A percentile compares a stretch with the other conserved stretches of the same genome.
Conservation (phyloP, 2,113 vertebrate species). For the Dasyprocta punctata region DNA sequence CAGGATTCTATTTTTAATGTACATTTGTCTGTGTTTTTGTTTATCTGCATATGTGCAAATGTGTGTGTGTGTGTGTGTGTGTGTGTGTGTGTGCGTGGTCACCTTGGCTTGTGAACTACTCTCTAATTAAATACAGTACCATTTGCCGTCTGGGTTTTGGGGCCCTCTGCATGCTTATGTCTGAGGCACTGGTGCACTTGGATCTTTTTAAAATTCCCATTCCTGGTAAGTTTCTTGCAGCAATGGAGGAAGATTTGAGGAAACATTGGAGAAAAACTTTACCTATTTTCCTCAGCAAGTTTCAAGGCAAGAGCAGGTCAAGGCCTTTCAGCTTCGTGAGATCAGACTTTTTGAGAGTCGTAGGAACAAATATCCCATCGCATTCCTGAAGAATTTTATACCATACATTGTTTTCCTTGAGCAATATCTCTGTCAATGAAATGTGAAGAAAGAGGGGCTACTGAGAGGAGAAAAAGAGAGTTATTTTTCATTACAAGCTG, state of each 20-base stretch:
- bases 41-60: too few relatives aligned
- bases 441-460: not conserved
- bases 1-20: not conserved
- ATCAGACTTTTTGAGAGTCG: not conserved
- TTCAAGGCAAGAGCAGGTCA: constrained; percentile 51
- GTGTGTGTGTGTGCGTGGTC: not conserved
- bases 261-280: not conserved
- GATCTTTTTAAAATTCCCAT: constrained; percentile 34
- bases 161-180: not conserved
- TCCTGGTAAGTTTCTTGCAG: constrained; percentile 39
- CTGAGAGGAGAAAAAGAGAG: constrained; percentile 27
- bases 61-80: not conserved
- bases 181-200: not conserved
- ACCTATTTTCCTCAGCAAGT: constrained; percentile 25
- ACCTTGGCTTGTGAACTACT: not conserved
- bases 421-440: constrained; percentile 1
- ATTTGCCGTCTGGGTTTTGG: constrained; percentile 15
- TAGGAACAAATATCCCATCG: not conserved
- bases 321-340: not conserved
- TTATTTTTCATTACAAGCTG: not conserved
- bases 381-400: not conserved
- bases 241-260: constrained; percentile 30
- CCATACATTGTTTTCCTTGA: constrained; percentile 18
- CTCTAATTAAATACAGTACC: constrained; percentile 19
- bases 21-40: not conserved